phyloP scores from a whole-genome alignment of 2,888 invertebrate genomes.

The Thelaira solivaga region DNA sequence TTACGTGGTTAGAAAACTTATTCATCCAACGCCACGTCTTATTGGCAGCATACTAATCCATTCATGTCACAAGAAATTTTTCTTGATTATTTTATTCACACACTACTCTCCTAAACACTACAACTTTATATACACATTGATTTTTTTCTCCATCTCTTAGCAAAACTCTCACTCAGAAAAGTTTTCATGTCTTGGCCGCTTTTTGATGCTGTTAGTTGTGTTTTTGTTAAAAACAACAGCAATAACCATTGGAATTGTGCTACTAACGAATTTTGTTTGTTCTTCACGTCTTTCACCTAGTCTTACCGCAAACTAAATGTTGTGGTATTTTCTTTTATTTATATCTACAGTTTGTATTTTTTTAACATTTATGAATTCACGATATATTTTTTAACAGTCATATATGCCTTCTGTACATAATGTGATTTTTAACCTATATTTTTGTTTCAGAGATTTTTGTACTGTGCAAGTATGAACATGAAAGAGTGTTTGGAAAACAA shows the following conservation, averaged over 20 bases:
- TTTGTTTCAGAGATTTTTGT: neutral
- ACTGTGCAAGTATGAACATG: neutral
- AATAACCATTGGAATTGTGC: slow-evolving; percentile 7
- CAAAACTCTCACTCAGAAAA: slow-evolving; percentile 25
- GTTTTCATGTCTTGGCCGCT: slow-evolving; percentile 6
- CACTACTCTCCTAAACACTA: slow-evolving; percentile 10
- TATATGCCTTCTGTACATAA: neutral
- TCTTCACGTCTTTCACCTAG: slow-evolving; percentile 16
- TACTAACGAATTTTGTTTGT: neutral
- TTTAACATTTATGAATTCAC: neutral
- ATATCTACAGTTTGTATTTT: neutral
- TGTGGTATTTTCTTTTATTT: slow-evolving; percentile 14
- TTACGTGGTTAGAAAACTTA: neutral
- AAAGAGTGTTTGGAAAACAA: neutral
- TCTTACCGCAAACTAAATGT: slow-evolving; percentile 30
- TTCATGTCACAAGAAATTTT: slow-evolving; percentile 28
- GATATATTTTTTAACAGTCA: neutral
- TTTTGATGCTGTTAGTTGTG: neutral
- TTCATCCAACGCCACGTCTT: slow-evolving; percentile 61
- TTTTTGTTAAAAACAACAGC: neutral
- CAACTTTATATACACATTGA: slow-evolving; percentile 24
- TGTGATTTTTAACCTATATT: slow-evolving; percentile 54
- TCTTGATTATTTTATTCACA: slow-evolving; percentile 24
- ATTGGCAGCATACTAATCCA: slow-evolving; percentile 47
- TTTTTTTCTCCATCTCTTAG: slow-evolving; percentile 24